Percentiles rank a stretch among this genome's conserved stretches.
These are phyloP conservation scores for Camelus dromedarius DNA, from an alignment of 2,113 vertebrate species.

Conservation along the genomic window DNA sequence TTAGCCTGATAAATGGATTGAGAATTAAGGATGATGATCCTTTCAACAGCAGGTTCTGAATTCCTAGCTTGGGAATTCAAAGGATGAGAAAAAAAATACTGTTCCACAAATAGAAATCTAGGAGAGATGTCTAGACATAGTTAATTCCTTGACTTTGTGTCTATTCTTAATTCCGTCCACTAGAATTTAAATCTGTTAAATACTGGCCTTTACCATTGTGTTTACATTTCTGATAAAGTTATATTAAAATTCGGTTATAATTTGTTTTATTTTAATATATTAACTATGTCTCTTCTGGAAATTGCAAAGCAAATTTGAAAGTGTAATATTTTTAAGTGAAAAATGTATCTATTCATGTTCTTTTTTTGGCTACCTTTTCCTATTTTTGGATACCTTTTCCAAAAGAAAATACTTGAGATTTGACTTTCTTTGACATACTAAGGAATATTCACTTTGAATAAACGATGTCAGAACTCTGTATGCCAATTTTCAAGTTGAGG, in stretches of 20 bases:
- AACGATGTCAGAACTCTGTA: background rate
- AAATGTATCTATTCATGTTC: background rate
- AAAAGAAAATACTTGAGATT: slow-evolving; percentile 30
- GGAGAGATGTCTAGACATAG: slow-evolving; percentile 85
- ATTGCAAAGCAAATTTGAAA: slow-evolving; percentile 48
- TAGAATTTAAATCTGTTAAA: slow-evolving; percentile 66
- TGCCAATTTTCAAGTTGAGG: slow-evolving; percentile 31
- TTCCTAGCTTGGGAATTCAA: slow-evolving; percentile 82
- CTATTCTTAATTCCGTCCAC: slow-evolving; percentile 72
- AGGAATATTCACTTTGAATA: background rate
- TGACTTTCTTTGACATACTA: slow-evolving; percentile 37
- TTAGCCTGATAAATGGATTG: slow-evolving; percentile 82
- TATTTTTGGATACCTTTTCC: background rate
- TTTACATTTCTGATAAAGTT: slow-evolving; percentile 54
- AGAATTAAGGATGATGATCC: slow-evolving; percentile 83
- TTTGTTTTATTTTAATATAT: slow-evolving; percentile 65
- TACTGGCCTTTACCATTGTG: slow-evolving; percentile 35
- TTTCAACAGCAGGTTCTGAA: slow-evolving; percentile 80
- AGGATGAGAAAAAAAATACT: slow-evolving; percentile 80
- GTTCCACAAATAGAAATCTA: slow-evolving; percentile 84
- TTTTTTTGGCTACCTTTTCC: background rate
- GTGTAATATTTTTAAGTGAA: background rate
- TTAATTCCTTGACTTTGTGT: slow-evolving; percentile 75
- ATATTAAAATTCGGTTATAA: slow-evolving; percentile 49
- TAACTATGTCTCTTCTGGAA: slow-evolving; percentile 41